Evolutionary conservation across 1,140 invertebrate genomes (phyloP).

Genomic region (Drosophila trapezifrons): DNA sequence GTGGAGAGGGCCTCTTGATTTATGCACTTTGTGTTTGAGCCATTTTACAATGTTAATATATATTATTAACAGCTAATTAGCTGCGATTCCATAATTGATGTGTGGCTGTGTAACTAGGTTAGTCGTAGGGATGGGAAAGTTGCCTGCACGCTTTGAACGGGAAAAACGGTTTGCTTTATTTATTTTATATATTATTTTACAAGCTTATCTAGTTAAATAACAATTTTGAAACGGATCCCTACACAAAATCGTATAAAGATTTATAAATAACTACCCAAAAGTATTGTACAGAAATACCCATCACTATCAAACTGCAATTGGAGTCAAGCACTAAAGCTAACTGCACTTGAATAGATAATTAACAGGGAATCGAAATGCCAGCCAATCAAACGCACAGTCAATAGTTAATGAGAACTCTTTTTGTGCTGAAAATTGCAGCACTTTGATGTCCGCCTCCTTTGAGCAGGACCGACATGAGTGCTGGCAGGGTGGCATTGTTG

Average conservation of each 20-base stretch:
- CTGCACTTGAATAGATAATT: slow-evolving; percentile 46
- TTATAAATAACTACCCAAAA: too few species aligned
- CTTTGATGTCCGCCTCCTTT: slow-evolving; percentile 24
- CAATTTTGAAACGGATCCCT: too few species aligned
- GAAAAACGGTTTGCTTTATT: too few species aligned
- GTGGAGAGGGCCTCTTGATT: slow-evolving; percentile 47
- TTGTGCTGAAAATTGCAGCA: slow-evolving; percentile 25
- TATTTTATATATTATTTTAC: too few species aligned
- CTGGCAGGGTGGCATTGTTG: slow-evolving; percentile 16
- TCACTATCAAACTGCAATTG: neutral
- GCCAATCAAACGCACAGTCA: slow-evolving; percentile 41
- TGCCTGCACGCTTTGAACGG: neutral
- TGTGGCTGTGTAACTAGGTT: slow-evolving; percentile 11
- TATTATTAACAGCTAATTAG: slow-evolving; percentile 82
- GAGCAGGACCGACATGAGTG: neutral
- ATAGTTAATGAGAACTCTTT: slow-evolving; percentile 49
- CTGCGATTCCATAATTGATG: slow-evolving; percentile 66
- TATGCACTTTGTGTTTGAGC: slow-evolving; percentile 69
- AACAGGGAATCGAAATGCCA: slow-evolving; percentile 24
- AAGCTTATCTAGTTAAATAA: too few species aligned
- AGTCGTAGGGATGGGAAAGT: neutral
- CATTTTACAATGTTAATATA: slow-evolving; percentile 75
- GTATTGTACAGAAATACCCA: too few species aligned
- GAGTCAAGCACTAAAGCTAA: neutral
- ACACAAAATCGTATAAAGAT: too few species aligned